Conservation (phyloP, 2,797 vertebrate genomes). For the Coracias cyanogaster region DNA sequence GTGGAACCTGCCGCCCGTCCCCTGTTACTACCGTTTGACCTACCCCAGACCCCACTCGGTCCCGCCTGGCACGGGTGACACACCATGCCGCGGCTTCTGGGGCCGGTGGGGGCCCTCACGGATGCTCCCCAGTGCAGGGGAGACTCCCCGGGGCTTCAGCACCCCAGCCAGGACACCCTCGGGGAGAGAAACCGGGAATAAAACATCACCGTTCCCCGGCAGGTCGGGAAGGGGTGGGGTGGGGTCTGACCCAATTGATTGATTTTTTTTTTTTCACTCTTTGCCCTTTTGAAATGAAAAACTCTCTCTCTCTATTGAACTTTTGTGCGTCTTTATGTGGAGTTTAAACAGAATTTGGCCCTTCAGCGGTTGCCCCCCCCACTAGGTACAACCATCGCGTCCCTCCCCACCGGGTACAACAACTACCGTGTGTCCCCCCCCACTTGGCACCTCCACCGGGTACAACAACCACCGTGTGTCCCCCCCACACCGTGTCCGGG, state of each 20-base stretch:
- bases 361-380: not conserved
- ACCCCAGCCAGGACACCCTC: fast-evolving
- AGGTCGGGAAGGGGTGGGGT: not conserved
- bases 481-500: not conserved
- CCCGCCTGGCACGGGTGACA: not conserved
- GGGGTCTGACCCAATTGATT: too few relatives aligned
- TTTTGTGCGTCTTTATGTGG: not conserved
- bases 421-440: not conserved
- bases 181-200: not conserved
- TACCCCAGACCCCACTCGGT: not conserved
- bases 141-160: not conserved
- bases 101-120: fast-evolving
- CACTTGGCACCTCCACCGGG: not conserved
- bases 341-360: not conserved
- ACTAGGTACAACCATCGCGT: too few relatives aligned
- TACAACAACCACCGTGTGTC: too few relatives aligned
- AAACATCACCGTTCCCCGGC: fast-evolving
- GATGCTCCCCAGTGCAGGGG: not conserved
- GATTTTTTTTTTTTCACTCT: not conserved
- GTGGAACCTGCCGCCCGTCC: fast-evolving
- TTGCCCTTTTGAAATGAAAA: not conserved
- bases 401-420: not conserved
- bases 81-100: fast-evolving
- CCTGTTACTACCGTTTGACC: fast-evolving
- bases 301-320: not conserved